These are phyloP conservation scores for Drosophila eohydei DNA, from an alignment of 2,888 invertebrate species.

Conservation along the genomic window DNA sequence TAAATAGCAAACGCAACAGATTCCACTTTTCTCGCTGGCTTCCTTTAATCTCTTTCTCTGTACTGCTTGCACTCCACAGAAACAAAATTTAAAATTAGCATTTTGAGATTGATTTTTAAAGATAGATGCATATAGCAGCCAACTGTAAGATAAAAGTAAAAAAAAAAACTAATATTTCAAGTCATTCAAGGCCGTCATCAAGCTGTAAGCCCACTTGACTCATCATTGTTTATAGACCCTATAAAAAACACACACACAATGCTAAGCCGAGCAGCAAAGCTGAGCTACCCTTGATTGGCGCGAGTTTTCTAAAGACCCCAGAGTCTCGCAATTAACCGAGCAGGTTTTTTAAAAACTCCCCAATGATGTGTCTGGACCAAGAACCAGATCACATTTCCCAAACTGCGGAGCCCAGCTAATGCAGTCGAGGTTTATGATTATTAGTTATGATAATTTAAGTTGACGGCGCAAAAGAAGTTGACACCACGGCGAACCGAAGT, in stretches of 20 bases:
- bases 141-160: background rate
- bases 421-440: conserved; percentile 75
- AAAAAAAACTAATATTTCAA: background rate
- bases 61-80: no score
- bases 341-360: conserved; percentile 67
- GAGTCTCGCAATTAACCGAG: conserved; percentile 67
- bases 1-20: background rate
- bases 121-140: background rate
- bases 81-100: background rate
- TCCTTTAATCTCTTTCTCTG: background rate
- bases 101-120: background rate
- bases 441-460: conserved; percentile 78
- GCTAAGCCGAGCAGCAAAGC: conserved; percentile 53
- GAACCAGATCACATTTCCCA: conserved; percentile 52
- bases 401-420: conserved; percentile 34
- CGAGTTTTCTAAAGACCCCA: conserved; percentile 50
- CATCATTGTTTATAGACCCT: conserved; percentile 32
- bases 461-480: conserved; percentile 73
- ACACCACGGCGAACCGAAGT: conserved; percentile 47
- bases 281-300: conserved; percentile 53
- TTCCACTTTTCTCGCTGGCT: background rate
- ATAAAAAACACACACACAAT: conserved; percentile 15
- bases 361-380: conserved; percentile 44
- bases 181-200: background rate
- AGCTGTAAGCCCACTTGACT: conserved; percentile 29